Base-by-base conservation (phyloP, 2,113 vertebrate species). In the Craseonycteris thonglongyai region DNA sequence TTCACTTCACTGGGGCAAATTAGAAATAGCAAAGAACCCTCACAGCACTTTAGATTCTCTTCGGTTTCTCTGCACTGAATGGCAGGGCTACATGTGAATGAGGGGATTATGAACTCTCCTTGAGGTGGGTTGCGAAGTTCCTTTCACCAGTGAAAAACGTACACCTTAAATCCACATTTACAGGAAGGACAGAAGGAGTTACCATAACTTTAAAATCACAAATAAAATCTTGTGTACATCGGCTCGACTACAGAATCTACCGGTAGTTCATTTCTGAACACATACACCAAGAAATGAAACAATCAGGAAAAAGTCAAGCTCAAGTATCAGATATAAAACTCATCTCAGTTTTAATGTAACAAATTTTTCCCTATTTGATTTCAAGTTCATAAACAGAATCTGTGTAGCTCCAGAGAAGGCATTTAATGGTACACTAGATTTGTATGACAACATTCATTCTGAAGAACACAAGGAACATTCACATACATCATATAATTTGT, bases 181-280 rank as follows among this genome's bases (percentile, higher is more conserved):
- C 30, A 90, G 42, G 22, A 65, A 90, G 42, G 22, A 65, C 71
- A 94, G 33, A 78, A 88, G 14, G 21, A 88, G 66, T 59, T 56
- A 56, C 49, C 83, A 79, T 69, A 95, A 78, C 19, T 26, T 45
- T 65, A 95, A 88, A 30, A 79, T 40, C 56, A 93, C 33, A 93
- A 86, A 88, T 58, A 71, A 94, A 78, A 71, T 28, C 49, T 45
- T 65, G 15, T 42, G 24, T 75, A 51, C 40, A 54, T 76, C 40
- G 56, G 68, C 30, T 93, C 26, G 58, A n/a, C 28, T 68, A 80
- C 28, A 54, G 33, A 40, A 83, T 92, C 81, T 81, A n/a, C n/a
- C n/a, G n/a, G n/a, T n/a, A 88, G 90, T 74, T 80, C 69, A 80
- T 82, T 58, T 94, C 90, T 89, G n/a, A 91, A 88, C 38, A 92